Evolutionary conservation across 2,113 vertebrate species (phyloP), one percentile per base, ranked within the genome.

Genomic region (Sylvicapra grimmia): DNA sequence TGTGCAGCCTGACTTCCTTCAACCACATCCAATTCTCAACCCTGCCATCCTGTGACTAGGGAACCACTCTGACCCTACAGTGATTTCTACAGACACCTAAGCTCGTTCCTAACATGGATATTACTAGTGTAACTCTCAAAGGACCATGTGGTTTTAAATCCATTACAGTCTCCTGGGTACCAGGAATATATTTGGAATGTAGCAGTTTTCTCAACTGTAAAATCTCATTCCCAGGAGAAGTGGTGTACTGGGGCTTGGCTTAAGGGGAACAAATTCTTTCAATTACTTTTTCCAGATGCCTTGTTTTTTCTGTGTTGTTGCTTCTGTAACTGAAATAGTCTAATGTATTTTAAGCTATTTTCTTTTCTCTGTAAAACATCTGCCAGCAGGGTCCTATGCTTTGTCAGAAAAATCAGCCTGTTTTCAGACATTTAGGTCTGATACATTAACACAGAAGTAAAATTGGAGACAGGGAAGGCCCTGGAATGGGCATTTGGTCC

Each of bases 261-360:
- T 82, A 83, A 23, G 36, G 4, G 1, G 7, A 72, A 80, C 77
- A 77, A 54, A 11, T 19, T 12, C 58, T 87, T 93, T 92, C 82
- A 68, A 5, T 84, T 92, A 51, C 94, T 97, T 56, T 97, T 65
- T 92, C 94, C 91, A 98, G 56, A 88, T 92, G 54, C 1, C 18
- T 92, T 87, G 36, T 90, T 87, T 87, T 80, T 92, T 92, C 58
- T 53, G 59, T 4, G 33, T 75, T 47, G 11, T 56, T 90, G 56
- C 61, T 93, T 94, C 75, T 97, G 93, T 91, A 90, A 95, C 68
- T 97, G 97, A 92, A 98, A 97, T 90, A 82, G 86, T 85, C 97
- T 87, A 25, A 93, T 86, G 14, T 98, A 96, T 93, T 93, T 75
- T 10, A 36, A 98, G 61, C 87, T 59, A 96, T 92, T 97, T 96